These are phyloP conservation scores for Tiphia femorata DNA, from an alignment of 2,888 invertebrate genomes.

Conservation along the genomic window DNA sequence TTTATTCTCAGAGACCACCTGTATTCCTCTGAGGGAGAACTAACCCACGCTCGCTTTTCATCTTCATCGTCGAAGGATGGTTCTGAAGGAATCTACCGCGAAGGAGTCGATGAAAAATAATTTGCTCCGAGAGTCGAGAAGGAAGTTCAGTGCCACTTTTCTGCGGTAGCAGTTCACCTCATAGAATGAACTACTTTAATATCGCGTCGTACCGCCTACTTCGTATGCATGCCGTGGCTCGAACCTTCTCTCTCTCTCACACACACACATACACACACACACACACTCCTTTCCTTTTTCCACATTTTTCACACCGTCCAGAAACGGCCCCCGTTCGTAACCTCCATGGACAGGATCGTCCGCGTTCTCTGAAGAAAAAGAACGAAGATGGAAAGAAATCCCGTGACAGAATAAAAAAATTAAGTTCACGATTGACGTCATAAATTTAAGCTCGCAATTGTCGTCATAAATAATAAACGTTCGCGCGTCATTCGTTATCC, in stretches of 20 bases:
- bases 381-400: not conserved
- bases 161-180: constrained; percentile 22
- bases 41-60: too few species aligned
- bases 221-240: constrained; percentile 49
- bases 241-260: not conserved
- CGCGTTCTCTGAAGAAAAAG: constrained; percentile 13
- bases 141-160: not conserved
- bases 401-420: not conserved
- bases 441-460: too few species aligned
- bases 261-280: not conserved
- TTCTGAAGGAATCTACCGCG: too few species aligned
- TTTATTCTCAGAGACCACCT: too few species aligned
- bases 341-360: constrained; percentile 30
- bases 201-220: constrained; percentile 50
- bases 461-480: too few species aligned
- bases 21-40: too few species aligned
- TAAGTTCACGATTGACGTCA: too few species aligned
- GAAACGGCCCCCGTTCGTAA: constrained; percentile 31
- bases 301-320: not conserved
- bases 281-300: not conserved
- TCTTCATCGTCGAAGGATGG: too few species aligned
- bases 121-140: not conserved
- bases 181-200: constrained; percentile 49
- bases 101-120: too few species aligned
- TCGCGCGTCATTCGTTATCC: constrained; percentile 30